Evolutionary conservation across 2,113 vertebrate species (phyloP), one percentile per base, ranked within the genome.

Genomic region (Poecilia latipinna): DNA sequence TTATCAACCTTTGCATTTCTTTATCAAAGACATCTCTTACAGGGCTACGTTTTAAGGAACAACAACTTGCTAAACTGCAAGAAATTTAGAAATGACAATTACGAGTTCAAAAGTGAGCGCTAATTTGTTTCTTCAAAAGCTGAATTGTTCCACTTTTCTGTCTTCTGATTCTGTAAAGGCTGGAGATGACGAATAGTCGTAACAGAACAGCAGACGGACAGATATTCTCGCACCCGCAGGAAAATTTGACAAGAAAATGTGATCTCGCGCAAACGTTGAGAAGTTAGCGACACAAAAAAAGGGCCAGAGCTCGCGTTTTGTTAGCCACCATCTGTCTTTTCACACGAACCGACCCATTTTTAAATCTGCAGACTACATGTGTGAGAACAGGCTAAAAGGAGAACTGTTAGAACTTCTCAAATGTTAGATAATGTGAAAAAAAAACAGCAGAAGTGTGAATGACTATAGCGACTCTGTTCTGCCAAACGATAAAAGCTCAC

Each of bases 271-370:
- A 33, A 84, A 84, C 69, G 76, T 70, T 0, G 19, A 70, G 54
- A 57, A 67, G 51, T 67, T 33, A 2, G 60, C 33, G 13, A 17
- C 24, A 17, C 66, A 72, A 65, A 2, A 61, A 68, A 67, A 71
- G 7, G 44, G 70, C 62, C 4, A 37, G 26, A 64, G 44, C 42
- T 80, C 75, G 44, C 44, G 74, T 54, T 54, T 62, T 70, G 57
- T 78, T 70, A 70, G 29, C 32, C 68, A 51, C 65, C 26, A 28
- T 66, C 15, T 44, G 37, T 67, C 31, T 60, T 28, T 29, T 77
- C 57, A 75, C 78, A 70, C 65, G 39, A 78, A 78, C 72, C 35
- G 62, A n/a, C 35, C 29, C 35, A 61, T 69, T 65, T 74, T 28
- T 24, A 70, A 54, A 75, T 12, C 13, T 22, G 62, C 15, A 17